Evolutionary conservation across 2,888 invertebrate species (phyloP).

Genomic region (Torymus texanus): DNA sequence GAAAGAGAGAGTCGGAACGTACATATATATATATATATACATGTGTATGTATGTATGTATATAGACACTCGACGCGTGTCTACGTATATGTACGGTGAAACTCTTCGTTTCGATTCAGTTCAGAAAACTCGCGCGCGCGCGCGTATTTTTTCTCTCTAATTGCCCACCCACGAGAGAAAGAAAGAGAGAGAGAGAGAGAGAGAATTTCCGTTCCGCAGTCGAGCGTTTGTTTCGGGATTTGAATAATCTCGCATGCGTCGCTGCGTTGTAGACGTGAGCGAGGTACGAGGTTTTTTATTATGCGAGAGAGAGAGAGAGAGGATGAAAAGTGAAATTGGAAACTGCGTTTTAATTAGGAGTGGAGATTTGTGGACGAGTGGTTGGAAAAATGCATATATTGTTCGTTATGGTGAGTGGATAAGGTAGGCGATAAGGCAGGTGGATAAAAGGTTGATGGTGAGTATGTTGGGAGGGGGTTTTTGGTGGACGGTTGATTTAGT

Average conservation of each 20-base stretch:
- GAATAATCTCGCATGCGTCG: conserved; percentile 2
- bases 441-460: no score
- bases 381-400: no score
- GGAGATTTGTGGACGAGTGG: no score
- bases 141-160: conserved; percentile 16
- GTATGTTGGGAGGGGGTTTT: no score
- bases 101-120: conserved; percentile 23
- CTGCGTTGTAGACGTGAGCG: neutral
- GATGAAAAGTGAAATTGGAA: conserved; percentile 21
- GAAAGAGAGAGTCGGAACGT: conserved; percentile 33
- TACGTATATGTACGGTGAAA: neutral
- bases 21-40: no score
- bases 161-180: neutral
- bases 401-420: no score
- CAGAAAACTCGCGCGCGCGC: neutral
- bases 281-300: neutral
- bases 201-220: neutral
- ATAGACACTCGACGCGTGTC: no score
- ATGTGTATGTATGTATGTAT: no score
- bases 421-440: no score
- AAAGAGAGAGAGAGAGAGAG: neutral
- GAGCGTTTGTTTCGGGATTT: conserved; percentile 1
- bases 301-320: neutral
- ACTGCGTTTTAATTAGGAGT: conserved; percentile 4
- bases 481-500: no score